Conservation (phyloP, 2,888 invertebrate species). For the Carabus problematicus region DNA sequence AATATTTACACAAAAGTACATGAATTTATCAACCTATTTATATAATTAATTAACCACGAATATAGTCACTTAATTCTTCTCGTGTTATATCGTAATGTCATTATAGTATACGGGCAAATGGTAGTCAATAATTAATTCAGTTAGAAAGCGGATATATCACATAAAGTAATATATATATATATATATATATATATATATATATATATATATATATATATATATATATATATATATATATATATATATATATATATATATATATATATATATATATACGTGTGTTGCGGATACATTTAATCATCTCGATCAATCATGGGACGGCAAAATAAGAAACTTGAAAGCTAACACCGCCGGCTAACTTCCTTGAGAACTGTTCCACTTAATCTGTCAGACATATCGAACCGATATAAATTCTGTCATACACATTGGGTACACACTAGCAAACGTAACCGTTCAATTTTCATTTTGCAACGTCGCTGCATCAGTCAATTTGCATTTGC, state of each 20-base stretch:
- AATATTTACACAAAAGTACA: too few relatives aligned
- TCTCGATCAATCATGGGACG: conserved; percentile 1
- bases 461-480: too few relatives aligned
- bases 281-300: conserved; percentile 7
- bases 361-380: conserved; percentile 18
- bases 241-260: not conserved
- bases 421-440: not conserved
- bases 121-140: too few relatives aligned
- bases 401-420: conserved; percentile 4
- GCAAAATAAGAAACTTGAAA: not conserved
- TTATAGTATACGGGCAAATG: too few relatives aligned
- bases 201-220: not conserved
- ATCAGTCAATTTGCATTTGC: too few relatives aligned
- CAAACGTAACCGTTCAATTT: too few relatives aligned
- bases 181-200: not conserved
- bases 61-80: too few relatives aligned
- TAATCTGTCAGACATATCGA: conserved; percentile 15
- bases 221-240: not conserved
- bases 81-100: too few relatives aligned
- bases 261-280: not conserved
- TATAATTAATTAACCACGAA: too few relatives aligned
- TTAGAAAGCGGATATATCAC: too few relatives aligned
- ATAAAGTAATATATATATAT: not conserved
- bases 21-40: too few relatives aligned
- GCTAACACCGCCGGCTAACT: conserved; percentile 5